Conservation (phyloP, 2,888 invertebrate species). For the Amaurobius ferox region DNA sequence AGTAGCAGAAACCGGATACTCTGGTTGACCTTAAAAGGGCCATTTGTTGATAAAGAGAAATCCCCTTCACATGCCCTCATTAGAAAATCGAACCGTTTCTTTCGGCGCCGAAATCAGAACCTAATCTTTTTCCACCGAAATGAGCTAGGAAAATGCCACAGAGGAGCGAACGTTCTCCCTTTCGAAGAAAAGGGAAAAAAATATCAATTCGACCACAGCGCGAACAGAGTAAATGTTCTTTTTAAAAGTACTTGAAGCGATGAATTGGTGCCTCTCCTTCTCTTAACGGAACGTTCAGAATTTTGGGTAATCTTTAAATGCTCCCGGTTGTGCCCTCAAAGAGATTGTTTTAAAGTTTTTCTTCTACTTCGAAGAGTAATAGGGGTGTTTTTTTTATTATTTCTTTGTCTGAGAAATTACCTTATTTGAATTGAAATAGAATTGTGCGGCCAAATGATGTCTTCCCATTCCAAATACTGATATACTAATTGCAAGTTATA, state of each 20-base stretch:
- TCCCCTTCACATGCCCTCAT: slow-evolving; percentile 33
- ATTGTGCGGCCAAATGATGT: no score
- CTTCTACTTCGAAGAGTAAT: no score
- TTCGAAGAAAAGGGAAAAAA: slow-evolving; percentile 21
- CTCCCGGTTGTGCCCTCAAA: background rate
- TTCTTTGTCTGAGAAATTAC: no score
- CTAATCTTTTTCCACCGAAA: slow-evolving; percentile 63
- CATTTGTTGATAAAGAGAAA: background rate
- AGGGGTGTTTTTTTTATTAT: no score
- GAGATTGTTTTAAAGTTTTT: background rate
- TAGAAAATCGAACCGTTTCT: slow-evolving; percentile 58
- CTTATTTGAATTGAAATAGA: no score
- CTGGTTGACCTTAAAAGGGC: background rate
- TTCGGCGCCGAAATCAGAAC: slow-evolving; percentile 64
- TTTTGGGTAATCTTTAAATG: background rate
- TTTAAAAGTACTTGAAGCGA: slow-evolving; percentile 13
- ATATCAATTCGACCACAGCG: slow-evolving; percentile 16
- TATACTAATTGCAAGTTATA: no score
- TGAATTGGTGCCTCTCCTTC: background rate
- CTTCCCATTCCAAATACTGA: no score
- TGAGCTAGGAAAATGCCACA: slow-evolving; percentile 19
- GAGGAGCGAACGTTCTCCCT: slow-evolving; percentile 4
- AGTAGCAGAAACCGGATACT: no score
- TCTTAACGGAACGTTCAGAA: background rate
- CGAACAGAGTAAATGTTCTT: slow-evolving; percentile 18